Base-by-base conservation (phyloP, 2,797 vertebrate species). In the Epinephelus coioides region DNA sequence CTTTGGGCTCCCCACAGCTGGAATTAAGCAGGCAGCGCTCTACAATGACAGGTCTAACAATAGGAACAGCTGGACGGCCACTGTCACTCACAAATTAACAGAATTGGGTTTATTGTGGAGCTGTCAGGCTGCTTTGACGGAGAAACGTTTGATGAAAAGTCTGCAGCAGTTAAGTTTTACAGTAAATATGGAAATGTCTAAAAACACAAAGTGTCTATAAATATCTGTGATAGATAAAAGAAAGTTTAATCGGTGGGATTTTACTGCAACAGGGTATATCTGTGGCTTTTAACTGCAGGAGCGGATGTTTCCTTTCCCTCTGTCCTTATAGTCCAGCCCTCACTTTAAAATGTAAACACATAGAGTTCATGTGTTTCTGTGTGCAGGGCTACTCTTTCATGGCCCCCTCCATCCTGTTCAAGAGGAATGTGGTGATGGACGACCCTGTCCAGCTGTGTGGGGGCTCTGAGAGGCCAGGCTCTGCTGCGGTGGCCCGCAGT, bases 351-450 rank as follows among this genome's bases (percentile, higher is more conserved):
- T 68, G 65, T 86, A 84, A 88, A 88, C 66, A 73, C 46, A 0
- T 4, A 40, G 46, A 59, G 70, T 71, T 73, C 34, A 47, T 85
- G 63, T 86, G 40, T 81, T 46, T 87, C 56, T 91, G 49, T 73
- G 61, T 66, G 44, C 82, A 99, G 98, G 98, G 98, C 66, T 99
- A 99, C 92, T 99, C 98, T 71, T 99, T 99, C 73, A 98, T 99
- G 91, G 97, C 98, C 71, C 98, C 98, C 53, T 99, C 98, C 81
- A 99, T 99, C 86, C 96, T 99, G 69, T 99, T 99, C 91, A 99
- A 99, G 95, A 97, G 97, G 85, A 99, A 99, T 54, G 98, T 96
- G 59, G 98, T 99, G 85, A 97, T 97, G 90, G 95, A 97, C 54
- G 98, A 99, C 83, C 96, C 95, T 15, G 91, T 97, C 75, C 97